Percentiles rank a stretch among this genome's conserved stretches.
Conservation (phyloP, 2,113 vertebrate species). For the Alexandromys fortis region DNA sequence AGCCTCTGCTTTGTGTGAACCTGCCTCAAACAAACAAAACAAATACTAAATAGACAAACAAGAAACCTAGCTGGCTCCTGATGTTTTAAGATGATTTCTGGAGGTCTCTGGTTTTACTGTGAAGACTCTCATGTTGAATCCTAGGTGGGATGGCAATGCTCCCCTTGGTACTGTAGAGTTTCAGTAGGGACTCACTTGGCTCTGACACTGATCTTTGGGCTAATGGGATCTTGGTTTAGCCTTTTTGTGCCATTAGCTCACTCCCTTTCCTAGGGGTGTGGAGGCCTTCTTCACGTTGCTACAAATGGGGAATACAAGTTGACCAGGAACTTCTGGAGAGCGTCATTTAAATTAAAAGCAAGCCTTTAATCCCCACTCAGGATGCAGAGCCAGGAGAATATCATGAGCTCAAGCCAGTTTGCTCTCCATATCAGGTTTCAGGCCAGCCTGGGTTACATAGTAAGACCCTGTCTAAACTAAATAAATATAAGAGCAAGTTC, state of each 20-base stretch:
- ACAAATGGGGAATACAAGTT: conserved; percentile 71
- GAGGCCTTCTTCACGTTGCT: conserved; percentile 80
- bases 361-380: neutral
- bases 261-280: conserved; percentile 65
- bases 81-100: conserved; percentile 14
- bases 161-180: neutral
- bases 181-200: neutral
- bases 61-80: neutral
- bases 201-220: neutral
- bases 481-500: neutral
- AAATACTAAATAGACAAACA: neutral
- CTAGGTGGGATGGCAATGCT: neutral
- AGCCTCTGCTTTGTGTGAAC: neutral
- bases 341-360: conserved; percentile 73
- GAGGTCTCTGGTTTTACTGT: conserved; percentile 26
- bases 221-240: conserved; percentile 2
- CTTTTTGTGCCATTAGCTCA: neutral
- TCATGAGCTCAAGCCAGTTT: neutral
- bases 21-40: neutral
- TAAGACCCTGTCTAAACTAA: neutral
- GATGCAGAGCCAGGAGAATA: too few species aligned
- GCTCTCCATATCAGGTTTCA: neutral
- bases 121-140: neutral
- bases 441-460: neutral
- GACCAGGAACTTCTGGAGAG: conserved; percentile 80